Base-by-base conservation (phyloP, 2,113 vertebrate genomes). In the Illadopsis cleaveri region DNA sequence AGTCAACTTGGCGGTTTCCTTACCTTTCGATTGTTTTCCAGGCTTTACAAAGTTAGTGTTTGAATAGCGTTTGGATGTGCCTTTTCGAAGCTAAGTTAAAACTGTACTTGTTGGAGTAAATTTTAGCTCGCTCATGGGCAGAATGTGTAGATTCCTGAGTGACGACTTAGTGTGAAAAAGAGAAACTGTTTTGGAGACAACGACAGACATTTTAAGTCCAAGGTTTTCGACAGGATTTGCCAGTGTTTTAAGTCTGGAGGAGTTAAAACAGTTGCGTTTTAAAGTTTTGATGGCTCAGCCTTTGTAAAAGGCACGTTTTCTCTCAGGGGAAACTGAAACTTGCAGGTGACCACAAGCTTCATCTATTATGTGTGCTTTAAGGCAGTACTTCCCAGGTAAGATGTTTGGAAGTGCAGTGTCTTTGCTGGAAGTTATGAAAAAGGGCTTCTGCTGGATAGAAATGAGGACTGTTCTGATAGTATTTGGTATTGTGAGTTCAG, bases 231-330 rank as follows among this genome's bases (percentile, higher is more conserved):
- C 19, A 30, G 27, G 12, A 3, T 57, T 77, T 68, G 18, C 25
- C 6, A n/a, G 23, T 66, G 5, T 71, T 90, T 78, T 66, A 28
- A 24, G 47, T 17, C 15, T 37, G 10, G 22, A 71, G 42, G 33
- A 40, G 9, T 25, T 25, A 54, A 25, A 82, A 30, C 9, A 10
- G 14, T 61, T 24, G 33, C 0, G 1, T 40, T 78, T 40, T 24
- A 22, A 71, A 35, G 30, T 56, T 79, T 53, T 81, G 47, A 0
- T 80, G 40, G 56, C 20, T 22, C 44, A 6, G 5, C 5, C 13
- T 47, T 4, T 15, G 2, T 47, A 54, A 45, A 86, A 69, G 40
- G 24, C 2, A 0, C 0, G 0, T 56, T 64, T 12, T 27, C 3
- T 66, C 6, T 62, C 16, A 9, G 28, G 5, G 11, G 31, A 48